These are phyloP conservation scores for Crocallis elinguaria DNA, from an alignment of 2,888 invertebrate genomes.

Conservation along the genomic window DNA sequence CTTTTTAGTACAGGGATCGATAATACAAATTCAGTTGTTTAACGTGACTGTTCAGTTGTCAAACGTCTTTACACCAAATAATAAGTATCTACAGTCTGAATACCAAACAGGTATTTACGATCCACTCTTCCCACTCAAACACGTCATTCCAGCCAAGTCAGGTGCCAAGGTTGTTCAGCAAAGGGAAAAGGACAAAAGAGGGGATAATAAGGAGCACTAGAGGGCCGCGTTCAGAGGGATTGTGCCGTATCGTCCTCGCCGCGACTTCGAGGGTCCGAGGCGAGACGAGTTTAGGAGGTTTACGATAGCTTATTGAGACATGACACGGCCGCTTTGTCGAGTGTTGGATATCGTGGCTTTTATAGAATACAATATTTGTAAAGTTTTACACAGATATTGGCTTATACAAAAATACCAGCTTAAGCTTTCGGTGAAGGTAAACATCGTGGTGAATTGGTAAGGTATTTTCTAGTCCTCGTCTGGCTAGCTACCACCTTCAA, in stretches of 20 bases:
- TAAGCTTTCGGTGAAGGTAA: too few relatives aligned
- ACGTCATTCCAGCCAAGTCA: constrained; percentile 48
- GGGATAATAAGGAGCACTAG: constrained; percentile 62
- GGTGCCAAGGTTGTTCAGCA: constrained; percentile 52
- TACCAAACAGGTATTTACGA: constrained; percentile 19
- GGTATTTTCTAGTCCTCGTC: too few relatives aligned
- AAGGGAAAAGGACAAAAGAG: constrained; percentile 65
- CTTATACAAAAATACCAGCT: not conserved
- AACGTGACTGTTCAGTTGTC: too few relatives aligned
- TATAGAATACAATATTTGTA: constrained; percentile 7
- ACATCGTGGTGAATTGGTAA: too few relatives aligned
- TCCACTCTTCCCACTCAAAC: constrained; percentile 19
- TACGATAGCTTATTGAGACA: constrained; percentile 41
- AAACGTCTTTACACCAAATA: too few relatives aligned
- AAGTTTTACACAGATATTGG: not conserved
- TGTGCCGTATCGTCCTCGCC: constrained; percentile 66
- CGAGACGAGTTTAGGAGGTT: constrained; percentile 42
- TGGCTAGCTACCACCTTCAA: too few relatives aligned
- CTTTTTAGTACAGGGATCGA: too few relatives aligned
- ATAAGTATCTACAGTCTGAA: not conserved
- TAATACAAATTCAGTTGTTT: too few relatives aligned
- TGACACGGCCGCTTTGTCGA: constrained; percentile 35
- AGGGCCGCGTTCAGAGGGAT: constrained; percentile 59
- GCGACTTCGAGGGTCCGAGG: constrained; percentile 48
- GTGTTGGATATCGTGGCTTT: constrained; percentile 12